Evolutionary conservation across 2,888 invertebrate genomes (phyloP).

Genomic region (Octodonta nipae): DNA sequence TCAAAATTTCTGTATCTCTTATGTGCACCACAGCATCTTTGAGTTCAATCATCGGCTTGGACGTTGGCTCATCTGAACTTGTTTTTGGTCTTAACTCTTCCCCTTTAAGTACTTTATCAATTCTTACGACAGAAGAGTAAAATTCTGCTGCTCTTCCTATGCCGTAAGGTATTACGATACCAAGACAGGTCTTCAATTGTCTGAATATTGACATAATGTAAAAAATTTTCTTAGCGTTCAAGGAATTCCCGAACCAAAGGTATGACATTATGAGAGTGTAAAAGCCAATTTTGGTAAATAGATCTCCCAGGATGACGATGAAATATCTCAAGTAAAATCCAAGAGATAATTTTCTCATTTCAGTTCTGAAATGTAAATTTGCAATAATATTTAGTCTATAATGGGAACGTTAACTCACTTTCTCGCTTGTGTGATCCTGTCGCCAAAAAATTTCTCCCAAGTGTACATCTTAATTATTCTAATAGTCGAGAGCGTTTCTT

Average conservation of each 20-base stretch:
- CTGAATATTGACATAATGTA: conserved; percentile 14
- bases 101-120: conserved; percentile 11
- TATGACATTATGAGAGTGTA: conserved; percentile 21
- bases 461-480: conserved; percentile 26
- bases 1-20: conserved; percentile 27
- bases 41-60: conserved; percentile 9
- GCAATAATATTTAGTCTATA: too few species aligned
- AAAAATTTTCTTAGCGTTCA: conserved; percentile 19
- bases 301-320: conserved; percentile 22
- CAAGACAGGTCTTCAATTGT: conserved; percentile 57
- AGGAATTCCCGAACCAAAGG: conserved; percentile 15
- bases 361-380: conserved; percentile 47
- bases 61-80: conserved; percentile 4
- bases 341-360: conserved; percentile 44
- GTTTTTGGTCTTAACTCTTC: conserved; percentile 11
- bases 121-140: conserved; percentile 19
- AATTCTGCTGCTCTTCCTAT: conserved; percentile 21
- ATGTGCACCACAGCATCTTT: conserved; percentile 13
- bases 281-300: conserved; percentile 21
- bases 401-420: conserved; percentile 7
- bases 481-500: conserved; percentile 23
- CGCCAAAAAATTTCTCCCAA: conserved; percentile 22
- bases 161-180: conserved; percentile 76
- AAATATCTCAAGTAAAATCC: conserved; percentile 28
- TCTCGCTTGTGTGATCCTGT: conserved; percentile 9